Conservation (phyloP, 2,797 vertebrate species). For the Spheniscus humboldti region DNA sequence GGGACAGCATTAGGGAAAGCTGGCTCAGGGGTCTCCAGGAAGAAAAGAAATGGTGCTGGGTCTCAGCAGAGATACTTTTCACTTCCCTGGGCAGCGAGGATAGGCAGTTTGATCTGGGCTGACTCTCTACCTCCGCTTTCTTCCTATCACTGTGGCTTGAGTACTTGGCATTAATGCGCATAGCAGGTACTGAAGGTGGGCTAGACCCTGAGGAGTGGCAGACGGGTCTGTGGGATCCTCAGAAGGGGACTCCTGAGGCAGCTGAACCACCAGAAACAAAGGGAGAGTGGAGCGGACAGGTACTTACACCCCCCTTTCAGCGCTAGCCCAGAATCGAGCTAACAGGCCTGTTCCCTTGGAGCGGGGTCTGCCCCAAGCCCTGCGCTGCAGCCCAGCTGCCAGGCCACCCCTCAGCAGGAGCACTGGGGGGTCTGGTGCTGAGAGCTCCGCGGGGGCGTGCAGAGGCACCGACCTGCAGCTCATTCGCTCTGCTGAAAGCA, state of each 20-base stretch:
- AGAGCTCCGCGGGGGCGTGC: background rate
- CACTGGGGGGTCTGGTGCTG: background rate
- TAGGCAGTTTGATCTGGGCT: accelerated
- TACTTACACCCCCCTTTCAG: background rate
- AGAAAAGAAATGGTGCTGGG: background rate
- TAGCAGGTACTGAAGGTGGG: background rate
- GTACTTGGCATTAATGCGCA: background rate
- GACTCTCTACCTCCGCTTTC: background rate
- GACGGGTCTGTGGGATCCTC: background rate
- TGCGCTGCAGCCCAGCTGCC: background rate
- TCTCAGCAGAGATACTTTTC: background rate
- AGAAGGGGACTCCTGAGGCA: background rate
- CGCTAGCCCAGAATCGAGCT: background rate
- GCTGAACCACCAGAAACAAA: background rate
- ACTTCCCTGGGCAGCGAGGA: background rate
- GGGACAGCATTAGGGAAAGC: background rate
- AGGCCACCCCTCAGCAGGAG: background rate
- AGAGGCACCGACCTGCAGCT: background rate
- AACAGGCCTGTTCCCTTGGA: accelerated
- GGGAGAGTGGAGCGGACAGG: background rate
- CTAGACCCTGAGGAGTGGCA: background rate
- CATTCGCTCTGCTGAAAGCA: background rate
- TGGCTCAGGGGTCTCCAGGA: background rate
- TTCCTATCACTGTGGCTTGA: background rate
- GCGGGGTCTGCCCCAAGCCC: background rate